Percentiles rank a stretch among this genome's conserved stretches.
Evolutionary conservation across 2,888 invertebrate species (phyloP).

Genomic region (Sminthurides aquaticus): DNA sequence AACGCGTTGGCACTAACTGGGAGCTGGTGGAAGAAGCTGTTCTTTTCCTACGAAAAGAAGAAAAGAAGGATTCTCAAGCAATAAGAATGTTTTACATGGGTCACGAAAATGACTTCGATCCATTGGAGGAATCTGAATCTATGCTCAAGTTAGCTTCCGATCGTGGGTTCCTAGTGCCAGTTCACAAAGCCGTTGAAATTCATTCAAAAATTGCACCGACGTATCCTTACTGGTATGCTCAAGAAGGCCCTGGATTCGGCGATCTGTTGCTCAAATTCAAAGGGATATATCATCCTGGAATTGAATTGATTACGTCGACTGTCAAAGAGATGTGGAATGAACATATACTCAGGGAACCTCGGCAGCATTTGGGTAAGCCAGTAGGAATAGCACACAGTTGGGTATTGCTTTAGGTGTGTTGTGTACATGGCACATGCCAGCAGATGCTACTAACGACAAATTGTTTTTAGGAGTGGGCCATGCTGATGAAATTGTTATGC

Average conservation of each 20-base stretch:
- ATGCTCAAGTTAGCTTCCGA: neutral
- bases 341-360: neutral
- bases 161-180: neutral
- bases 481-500: neutral
- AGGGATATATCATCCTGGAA: neutral
- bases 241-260: neutral
- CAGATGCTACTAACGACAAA: no score
- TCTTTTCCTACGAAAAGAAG: neutral
- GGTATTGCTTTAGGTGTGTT: no score
- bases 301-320: neutral
- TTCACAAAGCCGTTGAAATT: neutral
- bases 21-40: neutral
- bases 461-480: conserved; percentile 1
- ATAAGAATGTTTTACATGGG: conserved; percentile 1
- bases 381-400: no score
- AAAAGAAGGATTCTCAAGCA: neutral
- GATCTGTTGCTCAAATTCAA: neutral
- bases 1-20: neutral
- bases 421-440: no score
- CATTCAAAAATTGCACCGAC: neutral
- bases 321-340: neutral
- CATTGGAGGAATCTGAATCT: neutral
- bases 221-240: conserved; percentile 3
- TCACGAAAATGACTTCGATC: neutral
- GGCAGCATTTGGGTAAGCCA: neutral